A percentile compares a stretch with the other conserved stretches of the same genome.
Evolutionary conservation across 2,113 vertebrate species (phyloP).

Genomic region (Catharus fuscescens): DNA sequence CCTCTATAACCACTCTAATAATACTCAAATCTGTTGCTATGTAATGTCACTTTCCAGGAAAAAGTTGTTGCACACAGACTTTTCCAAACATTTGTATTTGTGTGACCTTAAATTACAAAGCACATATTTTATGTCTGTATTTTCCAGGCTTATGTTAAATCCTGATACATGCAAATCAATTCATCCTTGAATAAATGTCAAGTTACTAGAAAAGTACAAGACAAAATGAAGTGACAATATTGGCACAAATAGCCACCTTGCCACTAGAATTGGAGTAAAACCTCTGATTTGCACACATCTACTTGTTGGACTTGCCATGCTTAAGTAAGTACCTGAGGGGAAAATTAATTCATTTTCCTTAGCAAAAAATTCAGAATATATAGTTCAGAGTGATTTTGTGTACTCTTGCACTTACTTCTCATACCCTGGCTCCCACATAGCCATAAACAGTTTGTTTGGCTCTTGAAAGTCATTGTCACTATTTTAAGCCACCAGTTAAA

Average conservation of each 20-base stretch:
- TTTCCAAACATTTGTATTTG: neutral
- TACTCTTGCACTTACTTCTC: neutral
- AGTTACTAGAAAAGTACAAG: neutral
- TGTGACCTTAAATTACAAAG: neutral
- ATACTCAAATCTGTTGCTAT: neutral
- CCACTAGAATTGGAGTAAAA: neutral
- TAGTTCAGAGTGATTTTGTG: neutral
- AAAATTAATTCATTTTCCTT: neutral
- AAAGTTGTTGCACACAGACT: neutral
- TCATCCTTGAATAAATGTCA: neutral
- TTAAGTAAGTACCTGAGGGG: neutral
- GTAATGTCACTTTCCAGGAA: neutral
- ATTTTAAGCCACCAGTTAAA: neutral
- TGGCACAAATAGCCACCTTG: neutral
- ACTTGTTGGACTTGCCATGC: neutral
- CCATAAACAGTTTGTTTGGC: neutral
- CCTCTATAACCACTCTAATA: neutral
- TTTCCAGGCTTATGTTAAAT: neutral
- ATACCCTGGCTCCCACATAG: neutral
- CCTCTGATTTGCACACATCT: neutral
- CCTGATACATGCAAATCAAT: neutral
- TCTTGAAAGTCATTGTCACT: neutral
- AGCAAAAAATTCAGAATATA: neutral
- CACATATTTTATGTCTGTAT: neutral
- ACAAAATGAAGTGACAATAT: neutral